phyloP scores from a whole-genome alignment of 2,113 vertebrate genomes.

The Phalacrocorax aristotelis region DNA sequence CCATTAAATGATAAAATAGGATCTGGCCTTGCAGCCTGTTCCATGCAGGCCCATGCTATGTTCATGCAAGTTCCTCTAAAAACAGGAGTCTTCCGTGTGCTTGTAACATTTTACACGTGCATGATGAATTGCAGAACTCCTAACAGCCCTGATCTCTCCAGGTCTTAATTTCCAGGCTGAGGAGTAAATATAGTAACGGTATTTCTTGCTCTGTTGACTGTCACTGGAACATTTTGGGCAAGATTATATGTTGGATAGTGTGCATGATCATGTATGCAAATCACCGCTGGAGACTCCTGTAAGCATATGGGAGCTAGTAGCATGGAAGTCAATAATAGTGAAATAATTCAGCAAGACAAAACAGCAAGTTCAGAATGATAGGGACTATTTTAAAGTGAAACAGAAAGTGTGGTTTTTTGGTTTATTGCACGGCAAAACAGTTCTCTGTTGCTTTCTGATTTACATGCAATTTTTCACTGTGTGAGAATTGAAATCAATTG shows the following conservation, averaged over 20 bases:
- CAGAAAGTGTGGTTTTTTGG: fast-evolving
- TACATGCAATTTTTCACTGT: not conserved
- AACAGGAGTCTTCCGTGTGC: not conserved
- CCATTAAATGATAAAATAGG: not conserved
- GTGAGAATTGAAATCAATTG: not conserved
- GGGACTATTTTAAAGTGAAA: not conserved
- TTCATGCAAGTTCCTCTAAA: not conserved
- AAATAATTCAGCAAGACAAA: not conserved
- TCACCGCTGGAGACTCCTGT: not conserved
- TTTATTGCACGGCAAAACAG: not conserved
- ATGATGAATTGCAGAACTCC: not conserved
- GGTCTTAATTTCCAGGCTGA: not conserved
- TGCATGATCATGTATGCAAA: not conserved
- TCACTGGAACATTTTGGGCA: not conserved
- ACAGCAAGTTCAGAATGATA: not conserved
- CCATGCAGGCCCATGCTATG: fast-evolving
- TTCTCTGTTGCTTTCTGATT: not conserved
- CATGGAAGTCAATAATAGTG: not conserved
- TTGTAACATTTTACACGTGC: not conserved
- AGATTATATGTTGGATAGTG: not conserved
- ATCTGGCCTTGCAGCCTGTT: not conserved
- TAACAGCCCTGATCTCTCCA: not conserved
- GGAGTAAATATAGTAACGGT: not conserved
- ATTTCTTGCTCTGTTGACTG: not conserved
- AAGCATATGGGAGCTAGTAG: not conserved